Base-by-base conservation (phyloP, 2,797 vertebrate species). In the Chrosomus eos region DNA sequence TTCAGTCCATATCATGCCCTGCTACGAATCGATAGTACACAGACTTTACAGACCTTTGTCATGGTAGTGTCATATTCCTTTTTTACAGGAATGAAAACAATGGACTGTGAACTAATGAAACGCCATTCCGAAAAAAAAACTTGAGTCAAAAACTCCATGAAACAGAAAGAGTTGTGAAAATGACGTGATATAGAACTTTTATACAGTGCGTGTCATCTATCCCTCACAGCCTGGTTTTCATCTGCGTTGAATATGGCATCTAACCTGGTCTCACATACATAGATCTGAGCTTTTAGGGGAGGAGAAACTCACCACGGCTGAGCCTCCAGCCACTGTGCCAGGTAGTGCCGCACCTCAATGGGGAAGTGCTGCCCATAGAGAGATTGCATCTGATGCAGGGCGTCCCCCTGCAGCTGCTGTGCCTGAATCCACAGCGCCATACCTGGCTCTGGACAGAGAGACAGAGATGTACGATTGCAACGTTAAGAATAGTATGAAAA, bases 331-430 rank as follows among this genome's bases (percentile, higher is more conserved):
- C 97, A 98, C 91, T 98, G 97, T 0, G 97, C 96, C 85, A 99
- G 92, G 90, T 99, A 99, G 90, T 99, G 98, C 80, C 98, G 97
- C 92, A 99, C 98, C 90, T 99, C 98, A 3, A 99, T 99, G 82
- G 98, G 98, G 88, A 99, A 99, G 90, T 99, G 98, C 91, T 99
- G 98, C n/a, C 98, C 98, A 0, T 99, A 99, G 28, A 99, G 93
- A 0, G 97, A 97, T 89, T 99, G 98, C 98, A 99, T 99, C 93
- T 99, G 98, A 87, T 96, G 97, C 73, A 99, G 94, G 73, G 97
- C 97, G 31, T 99, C 98, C 0, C 98, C 98, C 91, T 98, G 97
- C 80, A 99, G 96, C 94, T 99, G 98, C 94, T 99, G 98, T 62
- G 98, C 97, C 92, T 98, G 97, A 88, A 97, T 98, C 97, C 97